phyloP scores from a whole-genome alignment of 2,888 invertebrate genomes.

The Tyria jacobaeae region DNA sequence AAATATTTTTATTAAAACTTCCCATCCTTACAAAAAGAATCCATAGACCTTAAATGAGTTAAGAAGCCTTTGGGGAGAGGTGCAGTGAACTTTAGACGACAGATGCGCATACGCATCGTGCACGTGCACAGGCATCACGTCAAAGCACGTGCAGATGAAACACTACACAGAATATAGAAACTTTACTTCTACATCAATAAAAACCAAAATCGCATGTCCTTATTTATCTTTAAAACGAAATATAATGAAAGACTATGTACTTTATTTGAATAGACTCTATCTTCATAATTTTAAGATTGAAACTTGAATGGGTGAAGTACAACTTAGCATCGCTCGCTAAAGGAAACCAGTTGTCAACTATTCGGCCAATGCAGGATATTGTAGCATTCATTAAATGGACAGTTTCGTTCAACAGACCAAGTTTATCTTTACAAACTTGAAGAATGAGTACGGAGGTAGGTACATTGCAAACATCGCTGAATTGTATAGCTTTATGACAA shows the following conservation, averaged over 20 bases:
- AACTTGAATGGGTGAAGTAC: constrained; percentile 15
- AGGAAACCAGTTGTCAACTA: constrained; percentile 52
- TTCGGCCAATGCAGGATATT: constrained; percentile 39
- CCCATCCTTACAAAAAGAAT: constrained; percentile 19
- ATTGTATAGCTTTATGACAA: not conserved
- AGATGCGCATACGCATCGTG: constrained; percentile 58
- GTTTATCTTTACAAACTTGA: not conserved
- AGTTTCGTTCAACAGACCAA: constrained; percentile 4
- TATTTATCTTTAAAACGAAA: constrained; percentile 5
- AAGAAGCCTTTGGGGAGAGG: constrained; percentile 56
- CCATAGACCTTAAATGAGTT: constrained; percentile 47
- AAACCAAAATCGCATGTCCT: constrained; percentile 13
- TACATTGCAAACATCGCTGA: not conserved
- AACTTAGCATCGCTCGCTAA: constrained; percentile 24
- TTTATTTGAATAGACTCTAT: constrained; percentile 10
- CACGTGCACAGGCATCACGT: constrained; percentile 60
- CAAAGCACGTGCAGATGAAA: constrained; percentile 55
- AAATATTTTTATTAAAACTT: constrained; percentile 35
- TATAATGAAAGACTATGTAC: constrained; percentile 3
- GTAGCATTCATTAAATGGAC: constrained; percentile 35
- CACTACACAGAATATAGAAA: not conserved
- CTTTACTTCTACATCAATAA: not conserved
- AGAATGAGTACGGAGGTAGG: not conserved
- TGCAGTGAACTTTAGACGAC: constrained; percentile 66
- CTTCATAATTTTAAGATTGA: not conserved